Percentiles rank a stretch among this genome's conserved stretches.
phyloP scores from a whole-genome alignment of 2,797 vertebrate genomes.

The Diglossa cyanea region DNA sequence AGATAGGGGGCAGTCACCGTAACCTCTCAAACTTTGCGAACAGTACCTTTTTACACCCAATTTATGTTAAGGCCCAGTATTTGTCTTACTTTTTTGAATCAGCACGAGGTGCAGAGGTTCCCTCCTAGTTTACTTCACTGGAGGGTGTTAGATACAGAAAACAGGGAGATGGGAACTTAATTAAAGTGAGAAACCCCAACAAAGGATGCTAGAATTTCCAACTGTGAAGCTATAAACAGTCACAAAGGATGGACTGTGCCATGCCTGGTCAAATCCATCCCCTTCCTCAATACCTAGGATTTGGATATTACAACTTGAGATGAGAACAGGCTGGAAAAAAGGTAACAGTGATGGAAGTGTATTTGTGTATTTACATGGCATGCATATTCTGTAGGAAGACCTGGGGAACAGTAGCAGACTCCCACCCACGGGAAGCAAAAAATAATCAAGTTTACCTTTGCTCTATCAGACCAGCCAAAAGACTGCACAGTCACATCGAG shows the following conservation, averaged over 20 bases:
- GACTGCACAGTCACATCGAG: conserved; percentile 96
- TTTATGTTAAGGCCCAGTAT: background rate
- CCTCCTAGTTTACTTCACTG: background rate
- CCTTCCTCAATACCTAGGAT: background rate
- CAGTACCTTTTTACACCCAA: background rate
- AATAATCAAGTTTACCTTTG: conserved; percentile 80
- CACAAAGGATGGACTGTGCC: background rate
- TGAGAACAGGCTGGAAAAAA: background rate
- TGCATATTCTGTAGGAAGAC: background rate
- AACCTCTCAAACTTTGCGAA: background rate
- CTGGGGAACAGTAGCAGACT: background rate
- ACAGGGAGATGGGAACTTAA: background rate
- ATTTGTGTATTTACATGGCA: background rate
- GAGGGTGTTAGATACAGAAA: background rate
- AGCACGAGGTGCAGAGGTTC: background rate
- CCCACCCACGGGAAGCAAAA: conserved; percentile 43
- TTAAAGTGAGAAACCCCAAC: background rate
- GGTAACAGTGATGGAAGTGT: background rate
- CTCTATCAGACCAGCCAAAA: conserved; percentile 95
- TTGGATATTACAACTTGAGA: background rate
- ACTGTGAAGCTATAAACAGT: background rate
- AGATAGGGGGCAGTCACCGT: background rate
- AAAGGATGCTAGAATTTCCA: background rate
- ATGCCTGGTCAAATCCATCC: background rate
- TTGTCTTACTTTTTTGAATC: background rate